Evolutionary conservation across 1,140 invertebrate genomes (phyloP).

Genomic region (Neuroterus valhalla): DNA sequence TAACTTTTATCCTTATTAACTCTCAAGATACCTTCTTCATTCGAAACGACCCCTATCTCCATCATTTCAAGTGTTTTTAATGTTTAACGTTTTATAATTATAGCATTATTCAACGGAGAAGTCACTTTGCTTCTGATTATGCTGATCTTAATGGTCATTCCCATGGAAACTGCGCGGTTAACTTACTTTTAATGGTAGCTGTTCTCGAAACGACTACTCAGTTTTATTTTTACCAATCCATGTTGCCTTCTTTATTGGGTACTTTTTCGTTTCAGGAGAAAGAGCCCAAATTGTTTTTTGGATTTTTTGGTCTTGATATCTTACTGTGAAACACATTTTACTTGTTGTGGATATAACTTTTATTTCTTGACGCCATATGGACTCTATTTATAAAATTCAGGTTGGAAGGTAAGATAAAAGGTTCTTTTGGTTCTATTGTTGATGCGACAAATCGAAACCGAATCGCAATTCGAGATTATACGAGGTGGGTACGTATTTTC

Average conservation of each 20-base stretch:
- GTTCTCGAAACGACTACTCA: slow-evolving; percentile 4
- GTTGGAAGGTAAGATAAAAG: no score
- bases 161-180: slow-evolving; percentile 58
- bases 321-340: neutral
- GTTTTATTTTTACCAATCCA: neutral
- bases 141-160: slow-evolving; percentile 56
- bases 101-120: slow-evolving; percentile 18
- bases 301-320: slow-evolving; percentile 7
- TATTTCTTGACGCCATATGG: neutral
- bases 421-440: no score
- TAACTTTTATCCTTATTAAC: slow-evolving; percentile 27
- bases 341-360: neutral
- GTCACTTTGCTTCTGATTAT: slow-evolving; percentile 50
- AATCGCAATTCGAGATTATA: no score
- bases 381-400: no score
- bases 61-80: slow-evolving; percentile 31
- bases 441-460: no score
- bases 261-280: neutral
- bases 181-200: slow-evolving; percentile 60
- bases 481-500: no score
- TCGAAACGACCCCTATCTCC: slow-evolving; percentile 26
- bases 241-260: neutral
- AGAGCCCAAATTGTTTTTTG: slow-evolving; percentile 3
- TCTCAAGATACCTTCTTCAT: slow-evolving; percentile 14
- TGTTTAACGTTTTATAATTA: slow-evolving; percentile 29